phyloP scores from a whole-genome alignment of 2,888 invertebrate genomes.

The Drosophila subquinaria region DNA sequence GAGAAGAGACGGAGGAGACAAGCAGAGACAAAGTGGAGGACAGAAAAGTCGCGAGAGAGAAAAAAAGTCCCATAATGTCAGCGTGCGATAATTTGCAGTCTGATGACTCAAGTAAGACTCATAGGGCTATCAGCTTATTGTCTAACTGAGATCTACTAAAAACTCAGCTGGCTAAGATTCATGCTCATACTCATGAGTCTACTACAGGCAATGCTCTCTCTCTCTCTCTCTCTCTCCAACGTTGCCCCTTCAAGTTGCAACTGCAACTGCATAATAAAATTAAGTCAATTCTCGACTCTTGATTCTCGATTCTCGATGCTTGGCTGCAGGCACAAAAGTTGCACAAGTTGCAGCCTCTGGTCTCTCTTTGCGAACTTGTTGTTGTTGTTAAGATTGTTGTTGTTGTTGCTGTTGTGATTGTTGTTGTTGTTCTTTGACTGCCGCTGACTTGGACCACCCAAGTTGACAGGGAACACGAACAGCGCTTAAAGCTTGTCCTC shows the following conservation, averaged over 20 bases:
- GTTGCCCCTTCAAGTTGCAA: background rate
- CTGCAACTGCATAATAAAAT: slow-evolving; percentile 61
- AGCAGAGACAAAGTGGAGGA: background rate
- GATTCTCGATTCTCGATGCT: slow-evolving; percentile 37
- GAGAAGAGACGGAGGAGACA: background rate
- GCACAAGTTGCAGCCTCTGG: slow-evolving; percentile 45
- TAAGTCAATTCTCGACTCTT: slow-evolving; percentile 54
- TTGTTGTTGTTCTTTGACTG: slow-evolving; percentile 45
- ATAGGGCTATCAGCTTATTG: slow-evolving; percentile 69
- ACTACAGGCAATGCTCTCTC: background rate
- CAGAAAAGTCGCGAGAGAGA: background rate
- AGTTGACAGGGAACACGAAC: slow-evolving; percentile 84
- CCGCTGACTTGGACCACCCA: slow-evolving; percentile 79
- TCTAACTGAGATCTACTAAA: slow-evolving; percentile 78
- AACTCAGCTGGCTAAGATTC: background rate
- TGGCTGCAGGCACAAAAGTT: slow-evolving; percentile 33
- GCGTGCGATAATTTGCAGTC: slow-evolving; percentile 58
- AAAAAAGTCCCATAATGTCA: slow-evolving; percentile 64
- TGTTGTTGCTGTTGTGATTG: slow-evolving; percentile 29
- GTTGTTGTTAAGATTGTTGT: slow-evolving; percentile 27
- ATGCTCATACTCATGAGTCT: background rate
- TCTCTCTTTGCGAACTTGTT: slow-evolving; percentile 13
- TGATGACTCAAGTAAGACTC: slow-evolving; percentile 68
- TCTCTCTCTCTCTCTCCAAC: background rate
- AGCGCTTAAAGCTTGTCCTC: slow-evolving; percentile 81